phyloP scores from a whole-genome alignment of 2,113 vertebrate species.

The Elachura formosa region DNA sequence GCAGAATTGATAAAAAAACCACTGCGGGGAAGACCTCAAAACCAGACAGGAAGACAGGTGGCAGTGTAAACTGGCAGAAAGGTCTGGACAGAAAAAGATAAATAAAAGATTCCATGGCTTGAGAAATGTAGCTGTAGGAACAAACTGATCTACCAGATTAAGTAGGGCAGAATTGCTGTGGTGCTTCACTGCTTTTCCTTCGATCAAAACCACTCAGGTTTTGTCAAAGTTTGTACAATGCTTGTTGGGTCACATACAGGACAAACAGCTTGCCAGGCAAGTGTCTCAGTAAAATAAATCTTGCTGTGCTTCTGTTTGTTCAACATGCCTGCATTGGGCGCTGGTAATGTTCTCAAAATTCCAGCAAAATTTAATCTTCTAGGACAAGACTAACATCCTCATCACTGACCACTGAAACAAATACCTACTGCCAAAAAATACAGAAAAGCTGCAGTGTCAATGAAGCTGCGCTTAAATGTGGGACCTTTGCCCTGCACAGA shows the following conservation, averaged over 20 bases:
- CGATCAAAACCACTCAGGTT: neutral
- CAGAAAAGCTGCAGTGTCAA: neutral
- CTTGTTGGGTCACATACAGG: neutral
- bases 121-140: neutral
- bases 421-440: neutral
- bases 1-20: neutral
- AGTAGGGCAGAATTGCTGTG: neutral
- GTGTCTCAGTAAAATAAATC: neutral
- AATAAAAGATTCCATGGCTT: neutral
- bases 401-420: neutral
- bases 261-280: neutral
- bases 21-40: neutral
- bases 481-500: neutral
- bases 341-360: neutral
- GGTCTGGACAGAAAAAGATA: neutral
- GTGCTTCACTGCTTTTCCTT: neutral
- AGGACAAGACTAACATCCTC: neutral
- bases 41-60: neutral
- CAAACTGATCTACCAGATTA: neutral
- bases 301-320: neutral
- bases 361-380: neutral
- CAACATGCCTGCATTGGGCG: rapidly evolving
- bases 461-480: neutral
- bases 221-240: neutral
- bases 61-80: neutral